Conservation (phyloP, 2,888 invertebrate species). For the Cataglyphis cursor region DNA sequence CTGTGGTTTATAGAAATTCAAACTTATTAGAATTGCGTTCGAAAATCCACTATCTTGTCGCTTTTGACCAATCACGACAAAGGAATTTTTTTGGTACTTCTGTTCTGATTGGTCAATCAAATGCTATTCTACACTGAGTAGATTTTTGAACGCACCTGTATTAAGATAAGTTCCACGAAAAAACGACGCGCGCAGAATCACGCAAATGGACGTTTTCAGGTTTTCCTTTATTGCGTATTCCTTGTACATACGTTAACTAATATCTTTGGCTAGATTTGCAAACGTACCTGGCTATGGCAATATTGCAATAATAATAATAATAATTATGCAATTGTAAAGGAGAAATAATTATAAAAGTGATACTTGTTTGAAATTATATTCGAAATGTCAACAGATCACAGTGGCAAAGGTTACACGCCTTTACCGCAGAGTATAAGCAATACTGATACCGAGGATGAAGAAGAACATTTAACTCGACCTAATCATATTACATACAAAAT, state of each 20-base stretch:
- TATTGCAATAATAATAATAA: background rate
- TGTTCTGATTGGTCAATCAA: background rate
- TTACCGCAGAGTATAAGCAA: slow-evolving; percentile 93
- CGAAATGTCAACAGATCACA: slow-evolving; percentile 80
- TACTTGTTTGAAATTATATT: background rate
- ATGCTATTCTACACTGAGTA: background rate
- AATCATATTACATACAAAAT: slow-evolving; percentile 52
- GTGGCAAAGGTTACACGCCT: slow-evolving; percentile 89
- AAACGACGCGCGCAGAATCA: background rate
- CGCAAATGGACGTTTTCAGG: background rate
- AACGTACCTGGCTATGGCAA: background rate
- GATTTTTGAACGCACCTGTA: background rate
- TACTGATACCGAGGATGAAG: slow-evolving; percentile 93
- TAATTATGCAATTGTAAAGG: background rate
- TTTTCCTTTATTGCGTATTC: background rate
- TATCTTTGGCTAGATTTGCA: background rate
- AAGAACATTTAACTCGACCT: slow-evolving; percentile 77
- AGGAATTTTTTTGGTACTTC: background rate
- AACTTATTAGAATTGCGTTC: background rate
- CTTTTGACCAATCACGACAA: background rate
- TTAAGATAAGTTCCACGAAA: background rate
- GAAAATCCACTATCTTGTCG: background rate
- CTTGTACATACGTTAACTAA: background rate
- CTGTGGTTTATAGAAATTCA: too few species aligned
- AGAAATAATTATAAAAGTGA: background rate